Evolutionary conservation across 2,888 invertebrate species (phyloP).

Genomic region (Tipula vernalis): DNA sequence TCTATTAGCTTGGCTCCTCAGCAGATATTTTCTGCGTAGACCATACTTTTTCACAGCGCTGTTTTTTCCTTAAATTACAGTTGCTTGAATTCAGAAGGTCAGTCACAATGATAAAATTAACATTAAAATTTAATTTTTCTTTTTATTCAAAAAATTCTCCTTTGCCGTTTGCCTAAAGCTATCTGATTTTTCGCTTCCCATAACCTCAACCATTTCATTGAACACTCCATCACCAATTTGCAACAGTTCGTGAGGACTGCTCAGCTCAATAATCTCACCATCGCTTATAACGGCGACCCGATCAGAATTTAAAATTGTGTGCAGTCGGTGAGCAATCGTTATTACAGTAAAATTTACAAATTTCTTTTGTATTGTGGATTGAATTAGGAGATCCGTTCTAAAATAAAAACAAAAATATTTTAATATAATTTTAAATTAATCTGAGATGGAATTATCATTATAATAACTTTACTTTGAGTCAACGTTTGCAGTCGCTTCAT

Average conservation of each 20-base stretch:
- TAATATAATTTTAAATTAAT: neutral
- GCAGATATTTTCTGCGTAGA: too few relatives aligned
- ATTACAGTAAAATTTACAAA: constrained; percentile 67
- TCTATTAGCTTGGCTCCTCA: too few relatives aligned
- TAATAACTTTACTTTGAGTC: constrained; percentile 34
- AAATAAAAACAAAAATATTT: neutral
- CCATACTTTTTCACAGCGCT: too few relatives aligned
- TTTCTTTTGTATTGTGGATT: constrained; percentile 57
- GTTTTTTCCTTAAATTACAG: too few relatives aligned
- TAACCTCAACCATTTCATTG: constrained; percentile 56
- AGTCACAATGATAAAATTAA: too few relatives aligned
- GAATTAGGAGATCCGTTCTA: constrained; percentile 60
- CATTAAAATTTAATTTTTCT: neutral
- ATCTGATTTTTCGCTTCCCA: constrained; percentile 34
- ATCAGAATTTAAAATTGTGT: constrained; percentile 80
- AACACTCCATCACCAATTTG: constrained; percentile 47
- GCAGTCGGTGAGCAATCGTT: constrained; percentile 72
- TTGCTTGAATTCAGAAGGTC: too few relatives aligned
- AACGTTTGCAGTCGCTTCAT: constrained; percentile 52
- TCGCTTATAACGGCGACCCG: constrained; percentile 66
- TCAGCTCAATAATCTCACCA: constrained; percentile 48
- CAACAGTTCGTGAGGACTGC: constrained; percentile 14
- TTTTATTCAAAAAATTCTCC: neutral
- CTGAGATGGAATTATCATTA: neutral
- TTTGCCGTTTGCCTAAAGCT: neutral